Conservation (phyloP, 2,113 vertebrate species). For the Nettapus auritus region DNA sequence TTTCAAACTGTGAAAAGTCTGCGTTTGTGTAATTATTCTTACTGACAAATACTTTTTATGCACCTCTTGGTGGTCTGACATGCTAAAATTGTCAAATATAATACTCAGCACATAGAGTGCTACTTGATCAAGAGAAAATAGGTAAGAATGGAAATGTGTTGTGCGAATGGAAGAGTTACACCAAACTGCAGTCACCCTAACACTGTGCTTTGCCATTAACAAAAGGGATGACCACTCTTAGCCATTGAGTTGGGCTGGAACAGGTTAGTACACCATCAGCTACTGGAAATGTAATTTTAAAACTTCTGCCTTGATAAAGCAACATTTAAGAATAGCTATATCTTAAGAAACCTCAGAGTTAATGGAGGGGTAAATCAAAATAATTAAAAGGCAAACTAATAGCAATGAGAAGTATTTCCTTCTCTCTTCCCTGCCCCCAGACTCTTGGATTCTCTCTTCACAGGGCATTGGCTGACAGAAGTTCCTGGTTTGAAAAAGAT, state of each 20-base stretch:
- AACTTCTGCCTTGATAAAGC: not conserved
- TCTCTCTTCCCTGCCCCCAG: not conserved
- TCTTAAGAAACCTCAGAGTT: not conserved
- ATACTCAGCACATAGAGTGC: not conserved
- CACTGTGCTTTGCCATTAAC: not conserved
- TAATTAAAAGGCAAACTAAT: not conserved
- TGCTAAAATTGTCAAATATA: not conserved
- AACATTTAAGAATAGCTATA: not conserved
- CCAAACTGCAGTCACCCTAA: not conserved
- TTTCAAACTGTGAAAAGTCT: not conserved
- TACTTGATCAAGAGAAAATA: not conserved
- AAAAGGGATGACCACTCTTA: not conserved
- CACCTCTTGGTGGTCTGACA: not conserved
- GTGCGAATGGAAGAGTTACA: not conserved
- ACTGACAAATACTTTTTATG: not conserved
- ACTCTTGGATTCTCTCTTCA: not conserved
- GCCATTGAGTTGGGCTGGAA: not conserved
- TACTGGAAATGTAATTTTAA: not conserved
- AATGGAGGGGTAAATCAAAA: not conserved
- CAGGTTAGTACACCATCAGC: not conserved
- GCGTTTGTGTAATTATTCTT: not conserved
- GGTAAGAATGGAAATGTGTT: not conserved
- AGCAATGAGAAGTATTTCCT: not conserved
- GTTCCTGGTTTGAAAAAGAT: constrained; percentile 72
- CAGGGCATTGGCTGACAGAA: not conserved